Percentiles rank a stretch among this genome's conserved stretches.
Evolutionary conservation across 2,113 vertebrate species (phyloP).

Genomic region (Corvus hawaiiensis): DNA sequence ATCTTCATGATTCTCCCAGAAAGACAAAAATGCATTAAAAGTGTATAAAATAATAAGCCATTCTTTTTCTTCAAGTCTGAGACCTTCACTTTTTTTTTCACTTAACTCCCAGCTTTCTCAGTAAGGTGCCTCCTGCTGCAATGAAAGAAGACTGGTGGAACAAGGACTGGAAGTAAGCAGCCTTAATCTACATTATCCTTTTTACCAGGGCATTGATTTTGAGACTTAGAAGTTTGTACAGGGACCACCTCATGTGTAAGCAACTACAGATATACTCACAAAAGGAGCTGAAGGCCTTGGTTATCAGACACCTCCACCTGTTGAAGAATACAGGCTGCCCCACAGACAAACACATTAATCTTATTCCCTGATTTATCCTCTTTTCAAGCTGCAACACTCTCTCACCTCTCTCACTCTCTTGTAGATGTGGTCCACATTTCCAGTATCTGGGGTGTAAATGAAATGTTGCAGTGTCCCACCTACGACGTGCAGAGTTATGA

Average conservation of each 20-base stretch:
- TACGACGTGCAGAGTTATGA: neutral
- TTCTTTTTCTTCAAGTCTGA: neutral
- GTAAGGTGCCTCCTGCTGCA: neutral
- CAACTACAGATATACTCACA: neutral
- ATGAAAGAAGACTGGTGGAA: neutral
- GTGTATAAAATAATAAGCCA: neutral
- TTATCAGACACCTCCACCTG: neutral
- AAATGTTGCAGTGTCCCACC: neutral
- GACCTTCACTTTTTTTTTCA: neutral
- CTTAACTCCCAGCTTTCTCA: neutral
- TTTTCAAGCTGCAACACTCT: neutral
- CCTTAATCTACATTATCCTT: neutral
- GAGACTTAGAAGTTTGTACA: neutral
- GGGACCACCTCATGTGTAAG: accelerated
- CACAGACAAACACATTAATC: neutral
- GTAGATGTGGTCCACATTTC: neutral
- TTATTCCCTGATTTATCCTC: neutral
- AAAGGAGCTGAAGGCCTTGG: neutral
- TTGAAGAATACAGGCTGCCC: neutral
- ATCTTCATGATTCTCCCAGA: neutral
- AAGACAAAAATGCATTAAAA: neutral
- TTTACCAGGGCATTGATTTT: neutral
- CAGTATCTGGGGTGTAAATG: neutral
- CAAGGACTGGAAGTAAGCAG: neutral
- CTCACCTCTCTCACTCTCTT: too few relatives aligned